Percentiles rank a stretch among this genome's conserved stretches.
Evolutionary conservation across 1,140 invertebrate genomes (phyloP).

Genomic region (Calephelis virginiensis): DNA sequence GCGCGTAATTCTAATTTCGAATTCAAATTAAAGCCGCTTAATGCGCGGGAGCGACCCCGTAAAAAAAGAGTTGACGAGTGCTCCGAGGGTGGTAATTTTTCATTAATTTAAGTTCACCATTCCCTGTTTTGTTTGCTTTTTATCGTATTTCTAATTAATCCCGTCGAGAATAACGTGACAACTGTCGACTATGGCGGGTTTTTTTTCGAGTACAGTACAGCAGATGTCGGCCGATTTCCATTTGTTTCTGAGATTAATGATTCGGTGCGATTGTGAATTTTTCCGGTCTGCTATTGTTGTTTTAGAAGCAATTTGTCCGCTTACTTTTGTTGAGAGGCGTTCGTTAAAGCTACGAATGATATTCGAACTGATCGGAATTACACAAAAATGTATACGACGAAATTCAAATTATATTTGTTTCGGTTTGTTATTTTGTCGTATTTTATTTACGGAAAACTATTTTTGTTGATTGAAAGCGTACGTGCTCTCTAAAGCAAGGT

Average conservation of each 20-base stretch:
- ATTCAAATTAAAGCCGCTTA: conserved; percentile 79
- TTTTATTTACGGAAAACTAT: background rate
- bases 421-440: background rate
- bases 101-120: conserved; percentile 79
- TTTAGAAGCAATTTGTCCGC: conserved; percentile 78
- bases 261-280: conserved; percentile 77
- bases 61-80: conserved; percentile 78
- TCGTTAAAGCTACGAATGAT: conserved; percentile 72
- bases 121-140: conserved; percentile 79
- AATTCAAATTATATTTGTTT: conserved; percentile 13
- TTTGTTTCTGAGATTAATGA: conserved; percentile 79
- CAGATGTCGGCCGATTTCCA: conserved; percentile 78
- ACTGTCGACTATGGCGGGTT: conserved; percentile 76
- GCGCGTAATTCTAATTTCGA: conserved; percentile 78
- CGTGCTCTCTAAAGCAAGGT: no score
- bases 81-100: conserved; percentile 78
- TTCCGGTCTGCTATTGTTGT: conserved; percentile 77
- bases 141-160: conserved; percentile 79
- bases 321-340: conserved; percentile 72
- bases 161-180: conserved; percentile 78
- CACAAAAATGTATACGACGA: conserved; percentile 24
- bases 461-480: no score
- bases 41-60: conserved; percentile 76
- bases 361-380: conserved; percentile 58
- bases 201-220: conserved; percentile 68